Evolutionary conservation across 2,113 vertebrate genomes (phyloP), one percentile per base, ranked within the genome.

Genomic region (Poeciliopsis turrubarensis): DNA sequence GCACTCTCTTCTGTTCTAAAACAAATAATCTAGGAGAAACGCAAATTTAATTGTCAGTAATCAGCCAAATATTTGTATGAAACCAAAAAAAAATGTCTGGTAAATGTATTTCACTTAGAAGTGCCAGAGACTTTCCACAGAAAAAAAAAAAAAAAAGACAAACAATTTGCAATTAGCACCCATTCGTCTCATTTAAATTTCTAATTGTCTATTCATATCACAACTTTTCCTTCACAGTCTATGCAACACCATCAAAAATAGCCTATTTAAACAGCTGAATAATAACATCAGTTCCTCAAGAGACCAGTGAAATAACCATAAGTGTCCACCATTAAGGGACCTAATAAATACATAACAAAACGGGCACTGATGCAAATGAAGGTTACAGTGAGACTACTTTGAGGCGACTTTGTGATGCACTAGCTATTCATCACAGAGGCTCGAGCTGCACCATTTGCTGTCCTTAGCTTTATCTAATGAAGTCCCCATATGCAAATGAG

Each of bases 391-490:
- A 95, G 96, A 95, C 94, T 95, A 96, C 96, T 97, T 97, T 95
- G 94, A 96, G 96, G 92, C 85, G 94, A 95, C 95, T 95, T 95
- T 96, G 94, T 95, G 96, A 96, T 96, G 95, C 94, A 90, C 95
- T 94, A 95, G 97, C 96, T 95, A 98, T 99, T 98, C 96, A 99
- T 99, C 98, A 99, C 96, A 91, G 94, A 90, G 92, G 96, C 95
- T 96, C 95, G 95, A 96, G 96, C 97, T 96, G 95, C 95, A 96
- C 96, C 96, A 94, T 91, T 95, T 93, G 92, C 92, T 94, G 95
- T 98, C 96, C 97, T 97, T 96, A 97, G 96, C 96, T 97, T 97
- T 97, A 96, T 98, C 96, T 99, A 98, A 99, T 97, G 96, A 98
- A 97, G 96, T 95, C 96, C 95, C 95, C 96, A 87, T 95, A 99